Conservation (phyloP, 2,888 invertebrate species). For the Mimachlamys varia region DNA sequence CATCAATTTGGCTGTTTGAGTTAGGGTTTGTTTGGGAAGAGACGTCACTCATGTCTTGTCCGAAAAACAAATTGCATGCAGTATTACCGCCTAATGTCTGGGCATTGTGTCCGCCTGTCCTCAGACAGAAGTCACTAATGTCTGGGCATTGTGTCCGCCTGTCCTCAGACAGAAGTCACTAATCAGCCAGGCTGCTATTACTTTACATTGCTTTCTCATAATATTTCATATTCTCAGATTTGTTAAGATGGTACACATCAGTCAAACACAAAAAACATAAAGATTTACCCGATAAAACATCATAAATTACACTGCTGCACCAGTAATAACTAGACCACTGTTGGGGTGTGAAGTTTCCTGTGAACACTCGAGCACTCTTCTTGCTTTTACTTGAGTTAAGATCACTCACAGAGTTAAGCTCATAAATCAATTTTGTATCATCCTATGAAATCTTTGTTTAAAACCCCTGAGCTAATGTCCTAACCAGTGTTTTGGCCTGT, state of each 20-base stretch:
- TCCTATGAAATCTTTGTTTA: neutral
- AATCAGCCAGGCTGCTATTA: neutral
- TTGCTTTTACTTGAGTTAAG: neutral
- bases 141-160: neutral
- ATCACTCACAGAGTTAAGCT: conserved; percentile 2
- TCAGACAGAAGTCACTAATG: neutral
- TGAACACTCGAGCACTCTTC: neutral
- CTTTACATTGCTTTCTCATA: too few relatives aligned
- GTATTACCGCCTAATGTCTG: too few relatives aligned
- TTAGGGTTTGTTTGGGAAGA: neutral
- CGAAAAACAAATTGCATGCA: neutral
- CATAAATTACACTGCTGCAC: neutral
- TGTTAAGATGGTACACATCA: neutral
- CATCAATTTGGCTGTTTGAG: neutral
- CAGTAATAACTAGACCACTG: neutral
- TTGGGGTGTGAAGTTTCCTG: neutral
- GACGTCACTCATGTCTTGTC: neutral
- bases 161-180: neutral
- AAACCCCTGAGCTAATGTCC: neutral
- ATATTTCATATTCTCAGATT: too few relatives aligned
- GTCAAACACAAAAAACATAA: neutral
- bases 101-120: neutral
- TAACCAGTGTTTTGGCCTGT: neutral
- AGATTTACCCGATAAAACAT: neutral
- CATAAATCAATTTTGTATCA: conserved; percentile 18